Evolutionary conservation across 2,888 invertebrate species (phyloP).

Genomic region (Tubulanus polymorphus): DNA sequence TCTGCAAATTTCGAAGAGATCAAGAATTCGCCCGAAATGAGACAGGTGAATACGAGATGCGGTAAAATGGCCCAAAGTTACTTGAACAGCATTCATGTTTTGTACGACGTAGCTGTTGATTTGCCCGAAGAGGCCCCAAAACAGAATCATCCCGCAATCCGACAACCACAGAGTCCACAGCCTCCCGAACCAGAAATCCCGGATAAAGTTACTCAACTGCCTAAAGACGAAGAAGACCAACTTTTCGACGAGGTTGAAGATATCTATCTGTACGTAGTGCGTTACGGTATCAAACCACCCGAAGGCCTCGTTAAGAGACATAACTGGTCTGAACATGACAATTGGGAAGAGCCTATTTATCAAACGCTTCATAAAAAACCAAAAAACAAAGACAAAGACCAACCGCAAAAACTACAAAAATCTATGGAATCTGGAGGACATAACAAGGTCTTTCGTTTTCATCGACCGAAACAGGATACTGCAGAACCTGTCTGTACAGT

Average conservation of each 20-base stretch:
- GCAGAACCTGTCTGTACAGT: neutral
- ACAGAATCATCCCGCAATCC: neutral
- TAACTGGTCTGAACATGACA: conserved; percentile 47
- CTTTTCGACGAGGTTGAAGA: conserved; percentile 83
- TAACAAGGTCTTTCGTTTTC: conserved; percentile 1
- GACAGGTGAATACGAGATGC: conserved; percentile 32
- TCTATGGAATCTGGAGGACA: neutral
- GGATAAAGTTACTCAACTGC: conserved; percentile 15
- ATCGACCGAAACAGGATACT: neutral
- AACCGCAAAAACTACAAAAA: neutral
- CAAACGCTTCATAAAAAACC: conserved; percentile 27
- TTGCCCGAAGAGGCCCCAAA: conserved; percentile 31
- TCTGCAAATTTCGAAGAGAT: conserved; percentile 57
- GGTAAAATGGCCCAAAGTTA: conserved; percentile 44
- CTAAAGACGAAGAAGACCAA: conserved; percentile 67
- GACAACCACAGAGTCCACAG: neutral
- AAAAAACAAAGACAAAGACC: neutral
- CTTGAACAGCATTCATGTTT: conserved; percentile 45
- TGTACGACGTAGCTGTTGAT: conserved; percentile 28
- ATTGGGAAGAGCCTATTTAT: conserved; percentile 49
- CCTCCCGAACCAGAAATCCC: neutral
- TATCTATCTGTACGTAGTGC: conserved; percentile 91
- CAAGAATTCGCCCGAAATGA: conserved; percentile 27
- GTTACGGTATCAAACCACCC: conserved; percentile 78
- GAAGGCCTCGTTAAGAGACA: conserved; percentile 56